Conservation (phyloP, 2,888 invertebrate species). For the Drosophila pseudotalamancana region DNA sequence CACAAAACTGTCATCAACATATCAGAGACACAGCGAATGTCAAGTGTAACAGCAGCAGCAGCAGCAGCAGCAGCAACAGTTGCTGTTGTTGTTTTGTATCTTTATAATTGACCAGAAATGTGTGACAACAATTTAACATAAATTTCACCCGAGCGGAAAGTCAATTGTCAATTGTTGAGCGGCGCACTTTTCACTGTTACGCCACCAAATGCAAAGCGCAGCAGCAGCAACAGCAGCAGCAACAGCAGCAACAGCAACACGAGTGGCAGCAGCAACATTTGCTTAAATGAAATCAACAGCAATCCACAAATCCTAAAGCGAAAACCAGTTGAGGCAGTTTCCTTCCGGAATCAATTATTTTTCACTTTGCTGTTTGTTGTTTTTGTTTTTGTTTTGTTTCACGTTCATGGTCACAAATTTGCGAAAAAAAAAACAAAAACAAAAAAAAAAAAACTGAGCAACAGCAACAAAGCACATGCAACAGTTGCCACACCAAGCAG, state of each 20-base stretch:
- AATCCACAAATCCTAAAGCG: constrained; percentile 32
- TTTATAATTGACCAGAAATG: constrained; percentile 48
- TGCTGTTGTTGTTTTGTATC: neutral
- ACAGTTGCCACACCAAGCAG: constrained; percentile 42
- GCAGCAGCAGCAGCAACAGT: constrained; percentile 17
- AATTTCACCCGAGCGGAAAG: constrained; percentile 56
- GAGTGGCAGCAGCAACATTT: constrained; percentile 22
- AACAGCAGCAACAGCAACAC: constrained; percentile 4
- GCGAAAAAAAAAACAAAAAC: constrained; percentile 15
- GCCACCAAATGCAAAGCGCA: constrained; percentile 51
- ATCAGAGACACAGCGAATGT: constrained; percentile 53
- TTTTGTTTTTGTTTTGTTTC: constrained; percentile 39
- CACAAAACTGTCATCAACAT: constrained; percentile 71
- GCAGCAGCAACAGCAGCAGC: constrained; percentile 10
- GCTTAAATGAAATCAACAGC: constrained; percentile 37
- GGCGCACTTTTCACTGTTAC: constrained; percentile 55
- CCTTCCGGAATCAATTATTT: constrained; percentile 84
- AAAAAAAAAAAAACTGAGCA: constrained; percentile 6
- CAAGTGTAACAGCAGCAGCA: constrained; percentile 41
- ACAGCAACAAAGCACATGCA: constrained; percentile 26
- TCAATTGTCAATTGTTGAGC: constrained; percentile 29
- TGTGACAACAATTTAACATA: constrained; percentile 20
- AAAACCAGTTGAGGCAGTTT: constrained; percentile 82
- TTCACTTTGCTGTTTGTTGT: constrained; percentile 55
- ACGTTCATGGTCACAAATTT: constrained; percentile 71